A percentile compares a stretch with the other conserved stretches of the same genome.
phyloP scores from a whole-genome alignment of 2,797 vertebrate species.

The Gymnothorax reevesii region DNA sequence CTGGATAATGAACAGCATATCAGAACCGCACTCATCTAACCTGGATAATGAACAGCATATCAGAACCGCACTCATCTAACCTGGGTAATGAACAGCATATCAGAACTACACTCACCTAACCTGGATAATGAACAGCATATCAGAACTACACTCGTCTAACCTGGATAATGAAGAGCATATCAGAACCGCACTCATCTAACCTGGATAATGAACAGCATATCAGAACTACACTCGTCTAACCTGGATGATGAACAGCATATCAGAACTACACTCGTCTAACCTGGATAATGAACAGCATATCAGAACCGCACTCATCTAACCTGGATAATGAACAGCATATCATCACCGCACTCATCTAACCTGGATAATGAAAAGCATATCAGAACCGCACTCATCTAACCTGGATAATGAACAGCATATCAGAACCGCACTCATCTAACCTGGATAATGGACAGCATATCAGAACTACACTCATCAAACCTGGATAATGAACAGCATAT shows the following conservation, averaged over 20 bases:
- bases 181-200: neutral
- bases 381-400: neutral
- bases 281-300: neutral
- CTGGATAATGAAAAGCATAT: neutral
- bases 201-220: slow-evolving; percentile 1
- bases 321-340: neutral
- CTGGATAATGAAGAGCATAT: neutral
- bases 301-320: neutral
- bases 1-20: too few relatives aligned
- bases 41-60: neutral
- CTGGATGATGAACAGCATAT: too few relatives aligned
- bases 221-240: neutral
- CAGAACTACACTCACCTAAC: too few relatives aligned
- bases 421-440: neutral
- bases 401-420: neutral
- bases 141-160: neutral
- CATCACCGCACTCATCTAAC: too few relatives aligned
- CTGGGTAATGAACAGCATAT: neutral
- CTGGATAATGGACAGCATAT: slow-evolving; percentile 1
- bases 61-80: neutral
- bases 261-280: too few relatives aligned
- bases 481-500: too few relatives aligned
- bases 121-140: neutral
- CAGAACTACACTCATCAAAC: neutral
- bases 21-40: too few relatives aligned